A percentile compares a stretch with the other conserved stretches of the same genome.
Conservation (phyloP, 1,140 invertebrate species). For the Papilio machaon region DNA sequence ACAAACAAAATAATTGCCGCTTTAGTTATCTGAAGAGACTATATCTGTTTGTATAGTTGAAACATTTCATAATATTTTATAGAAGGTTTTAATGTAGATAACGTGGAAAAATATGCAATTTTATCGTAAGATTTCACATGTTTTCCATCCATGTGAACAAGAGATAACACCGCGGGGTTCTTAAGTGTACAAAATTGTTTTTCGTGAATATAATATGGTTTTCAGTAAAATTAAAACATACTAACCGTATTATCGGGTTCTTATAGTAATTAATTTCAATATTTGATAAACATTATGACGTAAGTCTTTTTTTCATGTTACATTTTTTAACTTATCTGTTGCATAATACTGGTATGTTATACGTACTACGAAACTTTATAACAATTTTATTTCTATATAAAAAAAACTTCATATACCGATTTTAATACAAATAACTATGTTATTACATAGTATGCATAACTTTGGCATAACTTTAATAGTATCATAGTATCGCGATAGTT, state of each 20-base stretch:
- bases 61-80: slow-evolving; percentile 10
- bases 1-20: background rate
- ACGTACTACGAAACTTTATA: background rate
- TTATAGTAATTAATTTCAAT: slow-evolving; percentile 34
- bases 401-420: background rate
- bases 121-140: background rate
- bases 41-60: background rate
- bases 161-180: background rate
- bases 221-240: background rate
- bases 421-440: background rate
- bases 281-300: slow-evolving; percentile 23
- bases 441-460: background rate
- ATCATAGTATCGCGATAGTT: background rate
- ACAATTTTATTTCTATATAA: background rate
- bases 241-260: background rate
- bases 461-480: background rate
- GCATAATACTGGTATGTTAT: background rate
- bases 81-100: background rate
- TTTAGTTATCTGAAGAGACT: background rate
- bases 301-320: background rate
- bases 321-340: background rate
- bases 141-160: slow-evolving; percentile 33
- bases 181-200: background rate
- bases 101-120: slow-evolving; percentile 6
- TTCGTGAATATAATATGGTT: background rate